These are phyloP conservation scores for Acipenser ruthenus DNA, from an alignment of 2,797 vertebrate species.

Conservation along the genomic window DNA sequence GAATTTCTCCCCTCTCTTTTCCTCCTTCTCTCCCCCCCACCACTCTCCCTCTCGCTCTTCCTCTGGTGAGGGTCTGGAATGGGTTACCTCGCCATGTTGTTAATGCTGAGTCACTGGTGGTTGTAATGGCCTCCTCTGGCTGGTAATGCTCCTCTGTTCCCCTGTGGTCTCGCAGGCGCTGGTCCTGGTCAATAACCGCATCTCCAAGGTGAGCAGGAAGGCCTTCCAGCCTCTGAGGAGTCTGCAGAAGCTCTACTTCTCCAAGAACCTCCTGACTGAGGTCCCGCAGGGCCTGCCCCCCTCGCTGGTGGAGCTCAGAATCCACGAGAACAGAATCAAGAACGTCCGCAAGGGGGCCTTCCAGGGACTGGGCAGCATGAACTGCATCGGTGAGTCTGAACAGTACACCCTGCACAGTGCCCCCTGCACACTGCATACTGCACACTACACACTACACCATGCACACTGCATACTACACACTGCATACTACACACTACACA, in stretches of 20 bases:
- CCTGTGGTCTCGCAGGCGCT: slow-evolving; percentile 56
- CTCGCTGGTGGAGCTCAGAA: slow-evolving; percentile 78
- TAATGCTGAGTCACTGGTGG: neutral
- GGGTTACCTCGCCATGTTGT: too few relatives aligned
- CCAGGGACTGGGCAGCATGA: slow-evolving; percentile 69
- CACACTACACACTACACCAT: too few relatives aligned
- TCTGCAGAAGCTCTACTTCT: slow-evolving; percentile 87
- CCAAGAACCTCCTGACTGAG: slow-evolving; percentile 73
- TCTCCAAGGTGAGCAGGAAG: slow-evolving; percentile 76
- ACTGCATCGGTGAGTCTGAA: slow-evolving; percentile 77
- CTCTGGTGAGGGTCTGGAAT: too few relatives aligned
- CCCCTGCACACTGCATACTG: too few relatives aligned
- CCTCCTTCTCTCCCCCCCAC: too few relatives aligned
- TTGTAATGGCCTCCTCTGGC: too few relatives aligned
- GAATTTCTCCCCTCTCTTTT: neutral
- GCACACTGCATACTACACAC: too few relatives aligned
- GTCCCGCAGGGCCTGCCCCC: slow-evolving; percentile 74
- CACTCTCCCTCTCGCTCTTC: too few relatives aligned
- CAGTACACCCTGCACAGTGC: too few relatives aligned
- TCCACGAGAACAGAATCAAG: slow-evolving; percentile 85
- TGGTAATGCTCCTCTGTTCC: neutral
- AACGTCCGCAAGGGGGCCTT: slow-evolving; percentile 73
- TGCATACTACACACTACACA: too few relatives aligned
- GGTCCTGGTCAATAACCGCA: slow-evolving; percentile 81
- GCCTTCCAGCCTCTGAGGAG: slow-evolving; percentile 66